These are phyloP conservation scores for Paramisgurnus dabryanus DNA, from an alignment of 2,113 vertebrate genomes.

Conservation along the genomic window DNA sequence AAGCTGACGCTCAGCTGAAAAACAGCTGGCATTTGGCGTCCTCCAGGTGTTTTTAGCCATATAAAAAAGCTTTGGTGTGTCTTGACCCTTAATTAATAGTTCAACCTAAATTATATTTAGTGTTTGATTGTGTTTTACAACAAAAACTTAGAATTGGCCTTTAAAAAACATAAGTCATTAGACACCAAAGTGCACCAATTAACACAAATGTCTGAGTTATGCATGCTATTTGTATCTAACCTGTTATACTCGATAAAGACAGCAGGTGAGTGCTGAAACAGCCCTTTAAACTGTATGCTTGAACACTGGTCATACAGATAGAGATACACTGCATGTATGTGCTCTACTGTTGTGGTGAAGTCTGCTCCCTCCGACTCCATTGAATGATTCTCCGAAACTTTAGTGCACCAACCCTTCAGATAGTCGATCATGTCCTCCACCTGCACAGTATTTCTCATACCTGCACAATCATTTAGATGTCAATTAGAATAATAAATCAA, in stretches of 20 bases:
- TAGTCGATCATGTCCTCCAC: conserved; percentile 68
- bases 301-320: conserved; percentile 68
- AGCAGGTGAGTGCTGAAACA: conserved; percentile 73
- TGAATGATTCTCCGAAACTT: conserved; percentile 18
- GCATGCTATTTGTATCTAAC: conserved; percentile 48
- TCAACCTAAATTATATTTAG: too few relatives aligned
- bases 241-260: conserved; percentile 71
- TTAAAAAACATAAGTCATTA: too few relatives aligned
- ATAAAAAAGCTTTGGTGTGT: too few relatives aligned
- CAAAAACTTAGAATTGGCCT: too few relatives aligned
- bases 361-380: conserved; percentile 54
- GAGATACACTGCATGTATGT: conserved; percentile 71
- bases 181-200: too few relatives aligned
- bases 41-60: too few relatives aligned
- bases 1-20: too few relatives aligned
- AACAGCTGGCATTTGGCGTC: too few relatives aligned
- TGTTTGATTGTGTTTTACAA: too few relatives aligned
- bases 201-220: background rate
- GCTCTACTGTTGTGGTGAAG: conserved; percentile 68
- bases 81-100: too few relatives aligned
- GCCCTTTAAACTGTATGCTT: conserved; percentile 61
- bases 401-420: conserved; percentile 73
- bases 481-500: background rate
- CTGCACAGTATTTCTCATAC: conserved; percentile 68
- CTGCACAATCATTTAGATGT: conserved; percentile 49